Evolutionary conservation across 1,140 invertebrate genomes (phyloP).

Genomic region (Antheraea pernyi): DNA sequence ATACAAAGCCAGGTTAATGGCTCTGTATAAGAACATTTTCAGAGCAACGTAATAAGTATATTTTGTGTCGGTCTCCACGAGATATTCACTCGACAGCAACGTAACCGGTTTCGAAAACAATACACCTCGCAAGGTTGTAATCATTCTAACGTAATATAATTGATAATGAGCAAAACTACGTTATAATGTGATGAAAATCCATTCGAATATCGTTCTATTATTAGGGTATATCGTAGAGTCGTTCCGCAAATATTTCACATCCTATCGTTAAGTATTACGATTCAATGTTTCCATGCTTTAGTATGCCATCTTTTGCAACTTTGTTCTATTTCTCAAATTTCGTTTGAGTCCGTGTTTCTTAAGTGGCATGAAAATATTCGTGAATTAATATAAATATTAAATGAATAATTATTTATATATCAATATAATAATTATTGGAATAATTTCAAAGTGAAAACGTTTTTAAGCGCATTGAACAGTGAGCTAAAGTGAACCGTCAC

Average conservation of each 20-base stretch:
- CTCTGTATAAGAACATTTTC: background rate
- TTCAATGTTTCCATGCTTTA: background rate
- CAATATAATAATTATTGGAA: too few species aligned
- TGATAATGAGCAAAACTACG: conserved; percentile 17
- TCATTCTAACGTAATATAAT: conserved; percentile 16
- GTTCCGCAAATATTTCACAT: background rate
- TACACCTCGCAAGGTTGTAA: conserved; percentile 20
- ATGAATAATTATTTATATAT: too few species aligned
- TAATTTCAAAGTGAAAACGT: too few species aligned
- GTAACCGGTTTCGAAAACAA: conserved; percentile 25
- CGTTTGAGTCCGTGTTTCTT: too few species aligned
- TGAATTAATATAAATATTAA: too few species aligned
- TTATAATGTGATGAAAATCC: conserved; percentile 11
- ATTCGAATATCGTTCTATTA: background rate
- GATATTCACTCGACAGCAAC: conserved; percentile 1
- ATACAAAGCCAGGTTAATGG: background rate
- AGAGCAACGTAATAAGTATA: background rate
- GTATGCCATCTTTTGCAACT: background rate
- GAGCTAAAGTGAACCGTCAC: too few species aligned
- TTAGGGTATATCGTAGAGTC: too few species aligned
- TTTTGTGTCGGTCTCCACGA: background rate
- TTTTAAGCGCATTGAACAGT: too few species aligned
- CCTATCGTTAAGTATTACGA: background rate
- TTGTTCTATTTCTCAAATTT: too few species aligned
- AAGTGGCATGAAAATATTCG: too few species aligned